These are phyloP conservation scores for Pachypeltis micranthus DNA, from an alignment of 1,140 invertebrate species.

Conservation along the genomic window DNA sequence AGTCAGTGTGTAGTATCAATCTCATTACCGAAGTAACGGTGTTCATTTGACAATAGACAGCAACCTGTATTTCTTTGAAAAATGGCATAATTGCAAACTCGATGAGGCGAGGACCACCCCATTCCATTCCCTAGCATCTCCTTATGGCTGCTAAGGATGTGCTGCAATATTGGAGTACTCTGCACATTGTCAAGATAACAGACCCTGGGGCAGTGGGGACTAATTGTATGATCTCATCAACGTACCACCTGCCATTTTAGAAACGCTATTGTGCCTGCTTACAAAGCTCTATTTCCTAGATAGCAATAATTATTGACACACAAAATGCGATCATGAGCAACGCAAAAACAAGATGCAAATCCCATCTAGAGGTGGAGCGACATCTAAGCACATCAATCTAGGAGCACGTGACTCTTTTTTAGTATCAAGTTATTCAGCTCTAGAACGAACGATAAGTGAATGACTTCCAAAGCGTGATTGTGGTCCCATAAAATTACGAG, in stretches of 20 bases:
- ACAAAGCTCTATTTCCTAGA: neutral
- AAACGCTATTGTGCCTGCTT: neutral
- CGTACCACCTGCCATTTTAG: neutral
- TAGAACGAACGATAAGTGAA: neutral
- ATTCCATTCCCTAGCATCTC: too few species aligned
- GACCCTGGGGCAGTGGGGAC: too few species aligned
- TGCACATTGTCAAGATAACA: neutral
- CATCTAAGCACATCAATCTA: neutral
- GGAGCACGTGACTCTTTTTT: neutral
- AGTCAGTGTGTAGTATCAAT: too few species aligned
- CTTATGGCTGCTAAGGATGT: too few species aligned
- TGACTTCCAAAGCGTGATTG: neutral
- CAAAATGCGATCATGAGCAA: neutral
- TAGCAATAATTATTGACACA: neutral
- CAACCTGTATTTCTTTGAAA: too few species aligned
- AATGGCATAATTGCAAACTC: too few species aligned
- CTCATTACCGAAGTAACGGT: too few species aligned
- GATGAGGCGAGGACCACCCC: too few species aligned
- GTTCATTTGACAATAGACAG: too few species aligned
- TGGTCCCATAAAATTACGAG: neutral
- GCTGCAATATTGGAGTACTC: neutral
- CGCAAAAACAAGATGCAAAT: neutral
- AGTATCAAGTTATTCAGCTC: neutral
- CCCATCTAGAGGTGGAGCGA: neutral
- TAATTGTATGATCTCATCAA: neutral